Base-by-base conservation (phyloP, 1,140 invertebrate species). In the Drosophila micromelanica region DNA sequence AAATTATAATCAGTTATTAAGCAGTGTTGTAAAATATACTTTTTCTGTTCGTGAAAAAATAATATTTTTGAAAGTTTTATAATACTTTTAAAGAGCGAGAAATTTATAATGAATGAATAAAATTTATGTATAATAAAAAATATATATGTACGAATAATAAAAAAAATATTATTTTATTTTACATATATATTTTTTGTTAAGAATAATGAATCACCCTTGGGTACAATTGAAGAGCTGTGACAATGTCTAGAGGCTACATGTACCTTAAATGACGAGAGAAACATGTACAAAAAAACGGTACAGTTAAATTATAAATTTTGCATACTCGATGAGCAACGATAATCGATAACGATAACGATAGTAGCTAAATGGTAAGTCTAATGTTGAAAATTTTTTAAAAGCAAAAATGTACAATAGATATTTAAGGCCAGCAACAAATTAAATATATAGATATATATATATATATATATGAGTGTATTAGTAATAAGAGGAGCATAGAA, bases 371-470 rank as follows among this genome's bases (percentile, higher is more conserved):
- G 43, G 45, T 65, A 52, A 68, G 56, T 70, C 30, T 52, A 79
- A 65, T 46, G 32, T 60, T 76, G 45, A 45, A 4, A 48, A 56
- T 52, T 30, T 35, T 70, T 64, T 61, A 65, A 81, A 81, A 81
- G 82, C 71, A 76, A 56, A 62, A 87, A 76, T 86, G 13, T 87
- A 87, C 82, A 87, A 72, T 67, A 78, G 56, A 49, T 74, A 62
- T 35, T 67, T 20, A 57, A 51, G 38, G 82, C 74, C 73, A 76
- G 60, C 78, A 86, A 78, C 73, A 75, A 80, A 81, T 64, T 75
- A 80, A 69, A 43, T 43, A 56, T 76, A 56, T 52, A 30, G 45
- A 45, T 45, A 54, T 60, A 87, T 86, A 32, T 32, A n/a, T n/a
- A 30, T 30, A 32, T 32, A 32, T 32, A 32, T 0, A 56, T 52